phyloP scores from a whole-genome alignment of 2,888 invertebrate species.

The Abscondita cerata region DNA sequence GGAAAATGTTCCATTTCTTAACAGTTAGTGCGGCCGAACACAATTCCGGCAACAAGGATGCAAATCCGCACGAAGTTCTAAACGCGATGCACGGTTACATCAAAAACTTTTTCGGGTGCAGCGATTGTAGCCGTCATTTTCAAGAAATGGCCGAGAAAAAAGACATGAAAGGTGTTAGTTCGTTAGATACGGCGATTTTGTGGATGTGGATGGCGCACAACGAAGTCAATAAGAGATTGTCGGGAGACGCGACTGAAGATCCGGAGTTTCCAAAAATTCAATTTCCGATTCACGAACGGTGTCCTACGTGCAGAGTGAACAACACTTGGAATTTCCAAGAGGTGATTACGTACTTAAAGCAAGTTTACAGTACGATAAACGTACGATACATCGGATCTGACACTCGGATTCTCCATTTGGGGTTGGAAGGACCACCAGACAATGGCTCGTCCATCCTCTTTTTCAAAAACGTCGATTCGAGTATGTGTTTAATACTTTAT shows the following conservation, averaged over 20 bases:
- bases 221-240: constrained; percentile 86
- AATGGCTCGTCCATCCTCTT: constrained; percentile 39
- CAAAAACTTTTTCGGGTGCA: constrained; percentile 92
- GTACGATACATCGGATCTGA: constrained; percentile 60
- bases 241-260: constrained; percentile 89
- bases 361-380: constrained; percentile 61
- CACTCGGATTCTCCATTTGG: constrained; percentile 51
- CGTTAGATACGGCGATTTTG: constrained; percentile 78
- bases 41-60: constrained; percentile 49
- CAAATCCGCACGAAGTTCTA: constrained; percentile 73
- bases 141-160: constrained; percentile 79
- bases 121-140: constrained; percentile 90
- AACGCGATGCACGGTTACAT: constrained; percentile 88
- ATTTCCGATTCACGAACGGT: constrained; percentile 77
- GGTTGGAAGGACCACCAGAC: constrained; percentile 40
- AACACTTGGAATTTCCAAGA: constrained; percentile 67
- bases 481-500: constrained; percentile 55
- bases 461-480: constrained; percentile 52
- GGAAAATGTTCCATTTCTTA: constrained; percentile 93
- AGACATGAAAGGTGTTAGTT: constrained; percentile 72
- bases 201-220: constrained; percentile 98
- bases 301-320: constrained; percentile 70
- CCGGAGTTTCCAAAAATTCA: constrained; percentile 87
- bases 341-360: constrained; percentile 69
- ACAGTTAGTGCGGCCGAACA: constrained; percentile 75